Evolutionary conservation across 2,888 invertebrate species (phyloP).

Genomic region (Harpalus rubripes): DNA sequence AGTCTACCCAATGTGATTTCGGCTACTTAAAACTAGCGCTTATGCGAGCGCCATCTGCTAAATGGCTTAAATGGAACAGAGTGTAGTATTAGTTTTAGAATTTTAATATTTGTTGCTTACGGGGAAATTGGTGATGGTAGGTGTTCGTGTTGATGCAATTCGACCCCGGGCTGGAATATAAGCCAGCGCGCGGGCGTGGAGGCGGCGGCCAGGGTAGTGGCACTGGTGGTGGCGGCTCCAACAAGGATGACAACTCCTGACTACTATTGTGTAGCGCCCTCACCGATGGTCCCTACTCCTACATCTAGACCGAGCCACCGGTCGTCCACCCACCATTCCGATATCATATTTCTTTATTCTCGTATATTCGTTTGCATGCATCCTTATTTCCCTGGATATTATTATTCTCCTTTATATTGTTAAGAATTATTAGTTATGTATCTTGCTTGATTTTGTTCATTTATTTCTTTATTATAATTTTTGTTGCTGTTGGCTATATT

Average conservation of each 20-base stretch:
- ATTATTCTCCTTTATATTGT: conserved; percentile 50
- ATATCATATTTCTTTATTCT: conserved; percentile 69
- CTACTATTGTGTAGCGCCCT: conserved; percentile 99
- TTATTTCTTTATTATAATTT: conserved; percentile 25
- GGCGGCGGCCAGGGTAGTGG: conserved; percentile 79
- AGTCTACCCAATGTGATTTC: too few species aligned
- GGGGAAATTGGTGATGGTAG: conserved; percentile 77
- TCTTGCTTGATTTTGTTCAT: conserved; percentile 28
- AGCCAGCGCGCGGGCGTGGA: conserved; percentile 86
- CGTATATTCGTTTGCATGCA: conserved; percentile 64
- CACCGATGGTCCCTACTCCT: conserved; percentile 98
- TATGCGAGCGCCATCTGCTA: too few species aligned
- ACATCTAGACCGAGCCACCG: conserved; percentile 83
- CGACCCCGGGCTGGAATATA: conserved; percentile 98
- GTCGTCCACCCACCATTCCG: conserved; percentile 74
- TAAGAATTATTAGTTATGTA: conserved; percentile 25
- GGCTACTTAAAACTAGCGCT: too few species aligned
- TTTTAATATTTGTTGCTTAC: neutral
- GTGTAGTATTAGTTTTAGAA: too few species aligned
- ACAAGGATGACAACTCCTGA: conserved; percentile 98
- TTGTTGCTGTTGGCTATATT: conserved; percentile 24
- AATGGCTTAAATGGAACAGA: too few species aligned
- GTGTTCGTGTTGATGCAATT: conserved; percentile 99
- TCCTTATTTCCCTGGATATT: conserved; percentile 53
- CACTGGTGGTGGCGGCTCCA: conserved; percentile 83